Base-by-base conservation (phyloP, 1,140 invertebrate species). In the Amphibalanus amphitrite region DNA sequence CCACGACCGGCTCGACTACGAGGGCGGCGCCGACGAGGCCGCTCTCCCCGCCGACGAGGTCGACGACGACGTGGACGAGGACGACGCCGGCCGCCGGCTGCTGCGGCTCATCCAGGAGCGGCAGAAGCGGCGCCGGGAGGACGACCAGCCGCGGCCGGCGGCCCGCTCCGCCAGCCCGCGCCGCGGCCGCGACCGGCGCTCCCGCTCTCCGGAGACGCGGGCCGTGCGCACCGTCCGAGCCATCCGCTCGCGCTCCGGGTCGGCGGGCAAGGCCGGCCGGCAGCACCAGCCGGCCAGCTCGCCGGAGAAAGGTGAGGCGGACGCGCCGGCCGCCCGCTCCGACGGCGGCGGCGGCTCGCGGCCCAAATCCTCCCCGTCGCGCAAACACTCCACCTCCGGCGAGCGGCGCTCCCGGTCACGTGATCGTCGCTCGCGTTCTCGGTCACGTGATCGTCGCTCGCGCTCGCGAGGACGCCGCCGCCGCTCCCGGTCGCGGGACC, bases 51-150 rank as follows among this genome's bases (percentile, higher is more conserved):
- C 20, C 1, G 47, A 59, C 20, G 47, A 59, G 6, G 47, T 15
- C 33, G 33, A 59, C 6, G 47, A 59, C 10, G 10, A 8, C 1
- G 47, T 20, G 10, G 47, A 59, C 47, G 47, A 59, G 47, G 47
- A 59, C 47, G 47, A 59, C 13, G 10, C 47, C 13, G 47, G 47
- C 47, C 47, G 47, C 47, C 10, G 47, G 47, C 47, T 59, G 47
- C 47, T 59, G 47, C 47, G 47, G 47, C 47, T 59, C 47, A 59
- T 59, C 47, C 47, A 59, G 47, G 47, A 59, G 47, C 47, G 47
- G 13, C 47, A 59, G 47, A 59, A 59, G 47, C 47, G 47, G 1
- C 47, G 47, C 13, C 6, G 10, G 47, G 6, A 59, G 47, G 47
- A 20, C 6, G 47, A 59, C 10, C 10, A 59, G 47, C 47, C 47